Conservation (phyloP, 2,113 vertebrate genomes). For the Eonycteris spelaea region DNA sequence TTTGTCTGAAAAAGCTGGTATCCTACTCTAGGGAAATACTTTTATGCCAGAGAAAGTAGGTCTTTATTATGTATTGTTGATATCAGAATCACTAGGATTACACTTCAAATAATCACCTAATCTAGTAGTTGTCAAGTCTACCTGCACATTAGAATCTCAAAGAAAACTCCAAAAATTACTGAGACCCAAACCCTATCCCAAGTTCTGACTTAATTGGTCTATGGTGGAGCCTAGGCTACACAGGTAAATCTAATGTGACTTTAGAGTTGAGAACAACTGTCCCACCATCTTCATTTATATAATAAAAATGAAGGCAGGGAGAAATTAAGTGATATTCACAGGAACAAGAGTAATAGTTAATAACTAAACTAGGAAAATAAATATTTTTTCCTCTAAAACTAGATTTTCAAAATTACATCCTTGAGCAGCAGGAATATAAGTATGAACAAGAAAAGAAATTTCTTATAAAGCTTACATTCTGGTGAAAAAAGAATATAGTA, state of each 20-base stretch:
- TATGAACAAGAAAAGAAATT: neutral
- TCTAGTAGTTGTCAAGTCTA: neutral
- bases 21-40: neutral
- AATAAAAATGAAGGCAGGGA: slow-evolving; percentile 1
- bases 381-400: neutral
- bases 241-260: neutral
- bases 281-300: neutral
- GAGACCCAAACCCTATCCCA: neutral
- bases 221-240: neutral
- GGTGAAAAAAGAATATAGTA: neutral
- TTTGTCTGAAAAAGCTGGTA: slow-evolving; percentile 11
- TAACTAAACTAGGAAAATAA: neutral
- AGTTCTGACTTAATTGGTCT: neutral
- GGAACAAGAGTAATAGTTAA: neutral
- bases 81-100: neutral
- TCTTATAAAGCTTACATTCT: neutral
- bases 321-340: neutral
- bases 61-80: neutral
- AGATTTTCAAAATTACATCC: neutral
- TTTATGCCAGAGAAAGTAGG: neutral
- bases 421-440: neutral
- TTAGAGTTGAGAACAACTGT: neutral
- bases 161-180: neutral
- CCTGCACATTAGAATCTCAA: neutral
- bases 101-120: neutral